These are phyloP conservation scores for Gymnosoma rotundatum DNA, from an alignment of 2,888 invertebrate species.

Conservation along the genomic window DNA sequence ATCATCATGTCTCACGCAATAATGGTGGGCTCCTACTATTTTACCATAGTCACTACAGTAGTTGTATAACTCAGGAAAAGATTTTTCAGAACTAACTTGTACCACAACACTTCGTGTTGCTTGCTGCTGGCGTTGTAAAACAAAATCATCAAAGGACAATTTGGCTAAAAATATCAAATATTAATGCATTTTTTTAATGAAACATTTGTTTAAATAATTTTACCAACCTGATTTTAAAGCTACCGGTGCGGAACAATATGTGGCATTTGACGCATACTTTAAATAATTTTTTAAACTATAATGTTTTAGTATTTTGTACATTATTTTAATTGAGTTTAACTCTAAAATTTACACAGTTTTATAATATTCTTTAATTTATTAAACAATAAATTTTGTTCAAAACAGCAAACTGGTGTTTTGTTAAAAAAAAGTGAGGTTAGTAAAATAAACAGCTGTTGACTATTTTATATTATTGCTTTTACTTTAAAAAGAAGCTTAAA, in stretches of 20 bases:
- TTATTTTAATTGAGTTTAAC: conserved; percentile 3
- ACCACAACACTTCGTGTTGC: conserved; percentile 88
- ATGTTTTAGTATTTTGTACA: conserved; percentile 56
- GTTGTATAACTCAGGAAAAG: conserved; percentile 86
- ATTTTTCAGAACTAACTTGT: conserved; percentile 89
- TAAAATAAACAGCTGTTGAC: conserved; percentile 39
- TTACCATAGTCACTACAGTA: conserved; percentile 88
- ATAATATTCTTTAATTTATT: background rate
- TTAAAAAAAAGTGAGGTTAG: background rate
- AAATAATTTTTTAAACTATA: conserved; percentile 40
- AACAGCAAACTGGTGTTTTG: background rate
- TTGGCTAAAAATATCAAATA: conserved; percentile 63
- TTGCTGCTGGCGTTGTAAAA: conserved; percentile 85
- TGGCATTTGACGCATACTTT: conserved; percentile 10
- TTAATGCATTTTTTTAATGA: background rate
- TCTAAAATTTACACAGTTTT: background rate
- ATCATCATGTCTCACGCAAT: conserved; percentile 79
- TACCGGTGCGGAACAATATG: conserved; percentile 40
- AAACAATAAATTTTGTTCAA: conserved; percentile 5
- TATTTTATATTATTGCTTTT: too few species aligned
- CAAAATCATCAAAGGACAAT: conserved; percentile 84
- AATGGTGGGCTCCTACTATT: conserved; percentile 87
- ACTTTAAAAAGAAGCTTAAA: too few species aligned
- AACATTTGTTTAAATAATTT: background rate
- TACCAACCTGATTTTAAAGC: conserved; percentile 15